These are phyloP conservation scores for Orestias chungarensis DNA, from an alignment of 2,797 vertebrate species.

Conservation along the genomic window DNA sequence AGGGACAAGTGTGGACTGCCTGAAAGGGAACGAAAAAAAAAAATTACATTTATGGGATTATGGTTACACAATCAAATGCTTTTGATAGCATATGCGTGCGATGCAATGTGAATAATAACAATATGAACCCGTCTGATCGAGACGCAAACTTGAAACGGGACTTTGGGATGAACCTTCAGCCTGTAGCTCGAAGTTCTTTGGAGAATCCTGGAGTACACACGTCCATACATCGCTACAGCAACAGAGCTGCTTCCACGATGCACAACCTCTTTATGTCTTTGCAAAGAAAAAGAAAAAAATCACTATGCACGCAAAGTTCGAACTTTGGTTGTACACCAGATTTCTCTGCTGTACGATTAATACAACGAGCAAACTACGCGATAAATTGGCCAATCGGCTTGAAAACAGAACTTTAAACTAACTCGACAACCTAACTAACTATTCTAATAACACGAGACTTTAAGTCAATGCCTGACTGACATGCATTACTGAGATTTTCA, in stretches of 20 bases:
- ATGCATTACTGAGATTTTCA: not conserved
- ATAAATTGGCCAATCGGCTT: not conserved
- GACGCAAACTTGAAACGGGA: conserved; percentile 63
- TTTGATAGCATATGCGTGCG: not conserved
- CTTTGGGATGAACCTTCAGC: conserved; percentile 45
- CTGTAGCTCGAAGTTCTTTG: conserved; percentile 73
- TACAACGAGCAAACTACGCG: not conserved
- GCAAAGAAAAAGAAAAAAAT: not conserved
- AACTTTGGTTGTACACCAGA: not conserved
- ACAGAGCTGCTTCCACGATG: not conserved
- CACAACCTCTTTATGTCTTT: not conserved
- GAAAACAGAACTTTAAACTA: not conserved
- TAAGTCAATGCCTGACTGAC: fast-evolving
- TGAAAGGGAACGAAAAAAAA: conserved; percentile 53
- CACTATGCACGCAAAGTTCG: not conserved
- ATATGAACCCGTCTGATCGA: not conserved
- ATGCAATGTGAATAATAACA: not conserved
- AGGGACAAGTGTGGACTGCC: conserved; percentile 24
- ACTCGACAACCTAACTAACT: too few relatives aligned
- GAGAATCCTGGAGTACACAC: conserved; percentile 82
- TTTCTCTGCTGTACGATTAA: not conserved
- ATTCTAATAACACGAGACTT: not conserved
- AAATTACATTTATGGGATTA: conserved; percentile 32
- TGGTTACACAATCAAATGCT: conserved; percentile 8
- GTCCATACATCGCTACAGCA: conserved; percentile 82